Evolutionary conservation across 2,797 vertebrate species (phyloP), one percentile per base, ranked within the genome.

Genomic region (Labeo calbasu): DNA sequence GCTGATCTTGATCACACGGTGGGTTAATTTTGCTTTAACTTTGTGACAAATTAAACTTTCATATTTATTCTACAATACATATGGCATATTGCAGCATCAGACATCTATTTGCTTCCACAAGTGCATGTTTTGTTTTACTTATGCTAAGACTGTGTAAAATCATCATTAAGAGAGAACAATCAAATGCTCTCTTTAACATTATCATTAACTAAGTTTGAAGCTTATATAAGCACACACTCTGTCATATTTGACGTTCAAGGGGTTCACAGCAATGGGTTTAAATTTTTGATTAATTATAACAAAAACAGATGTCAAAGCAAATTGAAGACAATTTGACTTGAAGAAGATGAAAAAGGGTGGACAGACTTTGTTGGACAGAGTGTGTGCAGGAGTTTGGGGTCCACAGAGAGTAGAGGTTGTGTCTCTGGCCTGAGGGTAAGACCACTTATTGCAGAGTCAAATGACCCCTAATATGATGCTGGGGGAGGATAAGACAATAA

Each of bases 391-490:
- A 75, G 72, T 82, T 84, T 66, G 78, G 78, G 65, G 55, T 63
- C 57, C 69, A 28, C 51, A 79, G 51, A 23, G 77, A 78, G 43
- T 40, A 81, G 25, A 80, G 85, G 84, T 86, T 21, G 68, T 19
- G 40, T 32, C 82, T 86, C 85, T 85, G 46, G 77, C 84, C 88
- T 77, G 25, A 69, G 78, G 89, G 88, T 77, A 75, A 76, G 32
- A 80, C 78, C 81, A 87, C 78, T 88, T 83, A 77, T 81, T 78
- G 75, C 48, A 86, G 77, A 69, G 57, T 72, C 79, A 79, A 63
- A 75, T 51, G 63, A 61, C 32, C 79, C 84, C 85, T 89, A 83
- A 90, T 87, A 86, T 88, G 25, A 10, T 57, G 36, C 48, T 69
- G 59, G 25, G 28, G 72, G 46, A 46, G 65, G 53, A 48, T 46